Percentiles rank a stretch among this genome's conserved stretches.
Evolutionary conservation across 2,888 invertebrate species (phyloP).

Genomic region (Ashinkailepas kermadecensis): DNA sequence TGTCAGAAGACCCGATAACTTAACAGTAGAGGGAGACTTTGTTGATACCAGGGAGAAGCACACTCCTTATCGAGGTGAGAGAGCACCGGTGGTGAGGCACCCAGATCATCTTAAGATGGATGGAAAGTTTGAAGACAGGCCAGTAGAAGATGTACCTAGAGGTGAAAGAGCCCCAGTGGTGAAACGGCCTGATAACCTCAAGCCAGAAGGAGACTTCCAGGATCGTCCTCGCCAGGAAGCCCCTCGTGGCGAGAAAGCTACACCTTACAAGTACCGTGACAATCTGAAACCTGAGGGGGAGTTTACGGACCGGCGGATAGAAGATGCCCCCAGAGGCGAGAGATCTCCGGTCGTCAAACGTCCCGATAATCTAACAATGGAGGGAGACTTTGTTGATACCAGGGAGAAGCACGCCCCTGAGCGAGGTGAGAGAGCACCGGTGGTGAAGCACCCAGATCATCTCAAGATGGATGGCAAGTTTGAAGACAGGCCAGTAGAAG

Average conservation of each 20-base stretch:
- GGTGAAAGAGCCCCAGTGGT: conserved; percentile 29
- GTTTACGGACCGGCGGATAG: not conserved
- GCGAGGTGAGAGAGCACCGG: no score
- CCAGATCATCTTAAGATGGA: no score
- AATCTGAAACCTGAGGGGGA: conserved; percentile 47
- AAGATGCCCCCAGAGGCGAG: conserved; percentile 40
- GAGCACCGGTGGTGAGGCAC: no score
- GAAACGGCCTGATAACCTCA: conserved; percentile 45
- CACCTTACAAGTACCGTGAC: conserved; percentile 47
- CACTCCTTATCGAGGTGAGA: no score
- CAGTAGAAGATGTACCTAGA: not conserved
- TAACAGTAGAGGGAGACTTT: not conserved
- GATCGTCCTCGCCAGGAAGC: conserved; percentile 37
- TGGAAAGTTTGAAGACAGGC: conserved; percentile 38
- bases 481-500: conserved; percentile 45
- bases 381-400: conserved; percentile 40
- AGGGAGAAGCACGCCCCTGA: no score
- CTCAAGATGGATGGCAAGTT: no score
- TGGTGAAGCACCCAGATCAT: no score
- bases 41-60: no score
- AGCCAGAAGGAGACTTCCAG: conserved; percentile 55
- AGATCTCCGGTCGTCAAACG: not conserved
- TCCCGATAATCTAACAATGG: no score
- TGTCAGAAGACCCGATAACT: not conserved
- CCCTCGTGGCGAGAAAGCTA: conserved; percentile 43